These are phyloP conservation scores for Diarsia brunnea DNA, from an alignment of 2,888 invertebrate species.

Conservation along the genomic window DNA sequence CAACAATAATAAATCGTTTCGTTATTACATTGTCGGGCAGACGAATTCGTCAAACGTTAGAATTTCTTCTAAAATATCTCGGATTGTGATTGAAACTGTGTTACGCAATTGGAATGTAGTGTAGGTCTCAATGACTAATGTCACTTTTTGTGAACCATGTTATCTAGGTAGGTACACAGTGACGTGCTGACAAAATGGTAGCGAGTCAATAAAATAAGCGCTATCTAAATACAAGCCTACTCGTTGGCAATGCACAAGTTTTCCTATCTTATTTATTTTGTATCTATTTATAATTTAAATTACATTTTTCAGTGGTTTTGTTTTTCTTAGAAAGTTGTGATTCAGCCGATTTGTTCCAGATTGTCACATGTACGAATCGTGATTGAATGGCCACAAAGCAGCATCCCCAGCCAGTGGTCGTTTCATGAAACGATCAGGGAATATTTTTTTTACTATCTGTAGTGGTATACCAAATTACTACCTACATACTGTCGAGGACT, in stretches of 20 bases:
- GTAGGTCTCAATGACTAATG: not conserved
- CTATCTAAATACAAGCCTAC: not conserved
- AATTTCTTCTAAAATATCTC: not conserved
- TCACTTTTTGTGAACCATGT: not conserved
- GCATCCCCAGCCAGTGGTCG: not conserved
- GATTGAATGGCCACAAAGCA: not conserved
- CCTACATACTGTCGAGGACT: not conserved
- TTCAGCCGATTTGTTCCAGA: not conserved
- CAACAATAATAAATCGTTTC: too few species aligned
- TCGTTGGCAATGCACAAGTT: not conserved
- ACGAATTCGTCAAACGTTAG: not conserved
- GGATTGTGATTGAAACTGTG: not conserved
- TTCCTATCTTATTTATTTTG: not conserved
- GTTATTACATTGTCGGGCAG: not conserved
- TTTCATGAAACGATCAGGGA: not conserved
- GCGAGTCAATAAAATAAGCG: not conserved
- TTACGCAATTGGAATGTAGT: too few species aligned
- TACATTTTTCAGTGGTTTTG: not conserved
- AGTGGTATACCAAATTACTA: too few species aligned
- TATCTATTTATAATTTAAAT: not conserved
- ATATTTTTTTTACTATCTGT: not conserved
- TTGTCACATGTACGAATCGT: slow-evolving; percentile 12
- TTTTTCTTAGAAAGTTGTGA: not conserved
- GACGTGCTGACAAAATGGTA: slow-evolving; percentile 12
- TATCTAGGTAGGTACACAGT: not conserved